Base-by-base conservation (phyloP, 2,797 vertebrate species). In the Scleropages formosus region DNA sequence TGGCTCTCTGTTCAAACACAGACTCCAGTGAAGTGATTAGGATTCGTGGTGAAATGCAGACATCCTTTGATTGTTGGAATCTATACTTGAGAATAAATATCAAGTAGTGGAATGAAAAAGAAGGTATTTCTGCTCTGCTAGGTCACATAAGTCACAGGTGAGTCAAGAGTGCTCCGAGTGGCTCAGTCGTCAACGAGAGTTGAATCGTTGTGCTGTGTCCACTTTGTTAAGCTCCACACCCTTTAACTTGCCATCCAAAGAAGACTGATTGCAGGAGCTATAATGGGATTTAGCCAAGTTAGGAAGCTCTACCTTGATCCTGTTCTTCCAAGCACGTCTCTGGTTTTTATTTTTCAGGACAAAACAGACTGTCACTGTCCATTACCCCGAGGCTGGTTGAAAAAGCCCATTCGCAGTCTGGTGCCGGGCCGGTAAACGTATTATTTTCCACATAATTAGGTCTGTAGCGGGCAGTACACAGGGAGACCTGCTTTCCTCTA, bases 361-460 rank as follows among this genome's bases (percentile, higher is more conserved):
- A 44, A 72, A 63, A 73, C 47, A 60, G 13, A 67, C 26, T 58
- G 18, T 60, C 75, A 56, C 68, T 67, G 26, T 63, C 75, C 65
- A 73, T 78, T 78, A 73, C 72, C 44, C 26, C 59, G 11, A 44
- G 13, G 39, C 24, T 15, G 46, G 61, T 8, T 77, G 60, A 31
- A 51, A 76, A 49, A 31, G 73, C 76, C 67, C 73, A 77, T 26
- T 74, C 11, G 26, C 24, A n/a, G 67, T 18, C 66, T 62, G 24
- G 27, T 68, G 10, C 39, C 11, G 16, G 56, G 31, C 31, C 31
- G 15, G 53, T 26, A 46, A 62, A 64, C 56, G 10, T 53, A 66
- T 78, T 77, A 27, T 79, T 61, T 65, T 62, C 69, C 63, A 20
- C 46, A 47, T 71, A 75, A 75, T 75, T 61, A 69, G 60, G 58